Base-by-base conservation (phyloP, 2,113 vertebrate genomes). In the Aptenodytes forsteri region DNA sequence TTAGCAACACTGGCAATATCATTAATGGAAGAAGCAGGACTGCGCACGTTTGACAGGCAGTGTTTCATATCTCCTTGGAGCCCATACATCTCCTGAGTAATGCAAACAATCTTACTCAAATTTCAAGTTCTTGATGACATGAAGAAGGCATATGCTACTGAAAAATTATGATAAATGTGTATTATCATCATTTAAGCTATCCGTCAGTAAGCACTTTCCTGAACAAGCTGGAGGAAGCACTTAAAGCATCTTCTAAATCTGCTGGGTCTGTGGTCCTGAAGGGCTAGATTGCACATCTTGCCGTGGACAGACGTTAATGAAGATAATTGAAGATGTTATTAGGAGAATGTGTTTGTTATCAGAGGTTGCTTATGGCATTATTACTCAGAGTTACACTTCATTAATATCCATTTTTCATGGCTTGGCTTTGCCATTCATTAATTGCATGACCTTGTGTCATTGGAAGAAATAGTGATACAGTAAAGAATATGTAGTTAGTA, bases 291-390 rank as follows among this genome's bases (percentile, higher is more conserved):
- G 86, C 97, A 88, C 96, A 87, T 98, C 95, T 87, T 91, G 97
- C 94, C 70, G 44, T 36, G 97, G 97, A 98, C 95, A 98, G 96
- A 84, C 96, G 94, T 98, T 99, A 97, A 98, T 98, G 97, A 98
- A 98, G 93, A 93, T 97, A 98, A 98, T 98, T 98, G 98, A 97
- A 93, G 98, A 98, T 97, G 97, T 98, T 98, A 98, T 98, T 98
- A 99, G 98, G 98, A 98, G 98, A 98, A 98, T 97, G 93, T 98
- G 96, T 98, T 99, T 98, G 98, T 98, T 98, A 98, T 98, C 97
- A 98, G 97, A 84, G 95, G 97, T 98, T 97, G 97, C 96, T 97
- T 92, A 97, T 97, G 96, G 97, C 91, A 5, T 98, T 98, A 97
- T 98, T 98, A 98, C 97, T 98, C 96, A 87, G 84, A 89, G 98